Evolutionary conservation across 2,113 vertebrate species (phyloP), one percentile per base, ranked within the genome.

Genomic region (Actenoides hombroni): DNA sequence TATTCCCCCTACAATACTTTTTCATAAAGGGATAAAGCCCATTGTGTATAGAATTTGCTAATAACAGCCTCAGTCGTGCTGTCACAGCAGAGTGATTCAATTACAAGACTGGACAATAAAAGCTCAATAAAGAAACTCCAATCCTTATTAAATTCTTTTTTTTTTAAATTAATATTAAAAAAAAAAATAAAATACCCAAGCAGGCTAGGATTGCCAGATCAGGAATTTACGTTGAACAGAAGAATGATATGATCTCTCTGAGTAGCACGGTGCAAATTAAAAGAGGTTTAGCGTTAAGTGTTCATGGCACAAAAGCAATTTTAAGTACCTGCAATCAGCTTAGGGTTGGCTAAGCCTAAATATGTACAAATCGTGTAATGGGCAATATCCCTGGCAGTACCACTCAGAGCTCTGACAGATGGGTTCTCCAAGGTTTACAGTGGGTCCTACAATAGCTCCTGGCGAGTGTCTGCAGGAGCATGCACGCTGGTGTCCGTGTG

Each of bases 271-370:
- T 74, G 97, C 98, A 98, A 98, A 98, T 98, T 98, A 98, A 97
- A 98, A 98, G 97, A 97, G 98, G 98, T 99, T 98, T 98, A 98
- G 96, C 88, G 83, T 98, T 98, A 98, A 98, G 98, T 98, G 98
- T 92, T 98, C 97, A 97, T 98, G 94, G 97, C 98, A 98, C 97
- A 98, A 97, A 97, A 98, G 98, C 97, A 98, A 98, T 98, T 98
- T 98, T 98, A 98, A 99, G 98, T 98, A 98, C 98, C 97, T 96
- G 87, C 98, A 98, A 99, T 98, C 98, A 97, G 98, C 98, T 99
- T 99, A 98, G 97, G 97, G 95, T 94, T 89, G 95, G 95, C 98
- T 98, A 98, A 99, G 98, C 98, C 97, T 98, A 98, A 98, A 98
- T 97, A 98, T 98, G 98, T 98, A 98, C 98, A 98, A 98, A 98